Conservation (phyloP, 2,888 invertebrate species). For the Nesidiocoris tenuis region DNA sequence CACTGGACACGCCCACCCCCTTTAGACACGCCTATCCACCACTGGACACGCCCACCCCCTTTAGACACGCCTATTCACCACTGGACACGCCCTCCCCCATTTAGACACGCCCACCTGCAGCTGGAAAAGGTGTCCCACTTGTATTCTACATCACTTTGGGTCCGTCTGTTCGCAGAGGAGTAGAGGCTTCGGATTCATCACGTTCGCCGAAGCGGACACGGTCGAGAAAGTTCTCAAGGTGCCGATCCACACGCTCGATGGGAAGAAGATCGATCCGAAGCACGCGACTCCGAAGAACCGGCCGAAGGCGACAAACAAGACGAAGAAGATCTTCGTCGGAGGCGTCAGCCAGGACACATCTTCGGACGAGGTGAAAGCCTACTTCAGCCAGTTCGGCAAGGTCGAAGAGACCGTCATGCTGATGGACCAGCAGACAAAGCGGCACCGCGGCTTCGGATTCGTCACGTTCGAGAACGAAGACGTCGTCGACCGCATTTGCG, state of each 20-base stretch:
- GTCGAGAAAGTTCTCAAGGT: constrained; percentile 89
- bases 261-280: constrained; percentile 91
- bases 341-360: constrained; percentile 90
- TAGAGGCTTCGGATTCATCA: constrained; percentile 92
- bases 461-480: constrained; percentile 90
- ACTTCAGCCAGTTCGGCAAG: constrained; percentile 85
- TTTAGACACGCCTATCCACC: too few species aligned
- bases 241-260: constrained; percentile 86
- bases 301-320: constrained; percentile 79
- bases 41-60: too few species aligned
- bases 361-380: constrained; percentile 85
- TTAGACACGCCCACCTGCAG: too few species aligned
- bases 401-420: constrained; percentile 88
- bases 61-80: too few species aligned
- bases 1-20: too few species aligned
- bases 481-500: constrained; percentile 88
- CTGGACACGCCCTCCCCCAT: too few species aligned
- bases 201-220: constrained; percentile 85
- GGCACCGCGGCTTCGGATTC: constrained; percentile 87
- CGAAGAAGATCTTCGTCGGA: constrained; percentile 90
- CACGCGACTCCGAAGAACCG: constrained; percentile 90
- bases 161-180: constrained; percentile 67
- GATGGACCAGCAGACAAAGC: constrained; percentile 90
- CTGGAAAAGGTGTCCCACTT: too few species aligned
- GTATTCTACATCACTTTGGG: too few species aligned